phyloP scores from a whole-genome alignment of 2,888 invertebrate genomes.

The Campoplex capitator region DNA sequence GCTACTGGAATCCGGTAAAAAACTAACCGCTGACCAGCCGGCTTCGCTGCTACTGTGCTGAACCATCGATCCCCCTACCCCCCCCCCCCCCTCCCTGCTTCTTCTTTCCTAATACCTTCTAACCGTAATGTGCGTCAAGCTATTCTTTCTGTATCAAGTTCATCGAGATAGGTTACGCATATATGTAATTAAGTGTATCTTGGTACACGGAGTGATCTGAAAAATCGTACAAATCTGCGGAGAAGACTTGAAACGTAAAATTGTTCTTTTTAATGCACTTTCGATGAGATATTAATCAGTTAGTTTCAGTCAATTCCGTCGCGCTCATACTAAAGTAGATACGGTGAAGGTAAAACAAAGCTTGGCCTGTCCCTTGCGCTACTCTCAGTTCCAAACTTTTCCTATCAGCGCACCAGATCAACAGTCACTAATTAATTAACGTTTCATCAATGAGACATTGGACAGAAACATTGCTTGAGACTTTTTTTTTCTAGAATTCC shows the following conservation, averaged over 20 bases:
- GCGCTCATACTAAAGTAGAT: background rate
- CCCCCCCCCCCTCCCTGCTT: too few relatives aligned
- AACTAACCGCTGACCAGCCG: slow-evolving; percentile 81
- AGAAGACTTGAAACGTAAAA: background rate
- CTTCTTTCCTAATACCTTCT: slow-evolving; percentile 53
- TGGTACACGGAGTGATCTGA: background rate
- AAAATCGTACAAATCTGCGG: background rate
- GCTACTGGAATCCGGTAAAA: slow-evolving; percentile 83
- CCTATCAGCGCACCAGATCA: too few relatives aligned
- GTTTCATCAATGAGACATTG: background rate
- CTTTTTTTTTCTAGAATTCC: background rate
- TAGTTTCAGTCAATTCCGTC: background rate
- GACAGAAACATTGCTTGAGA: background rate
- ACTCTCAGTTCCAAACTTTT: too few relatives aligned
- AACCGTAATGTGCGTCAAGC: slow-evolving; percentile 50
- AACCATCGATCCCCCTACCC: slow-evolving; percentile 43
- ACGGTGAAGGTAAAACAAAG: background rate
- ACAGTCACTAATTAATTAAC: background rate
- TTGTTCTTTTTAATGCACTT: background rate
- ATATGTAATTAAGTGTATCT: background rate
- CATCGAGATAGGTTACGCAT: background rate
- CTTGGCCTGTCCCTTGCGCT: background rate
- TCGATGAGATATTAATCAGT: background rate
- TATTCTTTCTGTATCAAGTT: slow-evolving; percentile 19
- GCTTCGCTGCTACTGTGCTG: slow-evolving; percentile 79